A percentile compares a stretch with the other conserved stretches of the same genome.
phyloP scores from a whole-genome alignment of 2,113 vertebrate species.

The Aythya baeri region DNA sequence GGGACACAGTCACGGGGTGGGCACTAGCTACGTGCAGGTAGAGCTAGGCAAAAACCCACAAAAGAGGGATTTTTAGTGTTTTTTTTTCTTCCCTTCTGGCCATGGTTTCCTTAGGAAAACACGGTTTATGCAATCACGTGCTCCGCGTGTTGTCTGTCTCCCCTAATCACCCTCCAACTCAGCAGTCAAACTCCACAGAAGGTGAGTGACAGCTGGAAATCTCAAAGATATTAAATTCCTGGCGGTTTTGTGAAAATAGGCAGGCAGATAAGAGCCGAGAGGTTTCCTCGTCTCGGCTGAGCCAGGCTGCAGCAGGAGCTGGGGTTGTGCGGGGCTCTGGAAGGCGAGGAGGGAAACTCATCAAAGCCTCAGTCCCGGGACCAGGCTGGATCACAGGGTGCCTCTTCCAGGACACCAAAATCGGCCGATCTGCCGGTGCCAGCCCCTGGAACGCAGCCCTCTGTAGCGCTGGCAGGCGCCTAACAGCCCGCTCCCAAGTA shows the following conservation, averaged over 20 bases:
- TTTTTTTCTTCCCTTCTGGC: not conserved
- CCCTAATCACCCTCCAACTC: not conserved
- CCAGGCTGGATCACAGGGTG: not conserved
- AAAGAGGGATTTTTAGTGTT: not conserved
- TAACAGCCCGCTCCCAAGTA: slow-evolving; percentile 28
- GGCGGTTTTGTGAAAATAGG: slow-evolving; percentile 1
- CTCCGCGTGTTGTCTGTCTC: slow-evolving; percentile 6
- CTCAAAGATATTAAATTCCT: slow-evolving; percentile 27
- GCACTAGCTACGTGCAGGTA: not conserved
- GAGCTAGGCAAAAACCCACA: not conserved
- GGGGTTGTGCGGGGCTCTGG: not conserved
- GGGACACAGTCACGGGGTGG: not conserved
- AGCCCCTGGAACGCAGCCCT: slow-evolving; percentile 36
- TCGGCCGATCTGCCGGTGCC: slow-evolving; percentile 3
- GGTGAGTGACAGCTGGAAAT: slow-evolving; percentile 55
- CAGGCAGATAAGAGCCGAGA: not conserved
- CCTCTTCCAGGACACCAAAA: slow-evolving; percentile 4
- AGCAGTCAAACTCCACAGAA: not conserved
- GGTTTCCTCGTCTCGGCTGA: not conserved
- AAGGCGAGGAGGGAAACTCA: not conserved
- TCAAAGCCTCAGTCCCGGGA: not conserved
- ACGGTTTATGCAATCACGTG: not conserved
- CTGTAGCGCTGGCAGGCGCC: not conserved
- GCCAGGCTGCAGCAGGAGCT: not conserved
- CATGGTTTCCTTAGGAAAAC: not conserved